Base-by-base conservation (phyloP, 2,113 vertebrate genomes). In the Galemys pyrenaicus region DNA sequence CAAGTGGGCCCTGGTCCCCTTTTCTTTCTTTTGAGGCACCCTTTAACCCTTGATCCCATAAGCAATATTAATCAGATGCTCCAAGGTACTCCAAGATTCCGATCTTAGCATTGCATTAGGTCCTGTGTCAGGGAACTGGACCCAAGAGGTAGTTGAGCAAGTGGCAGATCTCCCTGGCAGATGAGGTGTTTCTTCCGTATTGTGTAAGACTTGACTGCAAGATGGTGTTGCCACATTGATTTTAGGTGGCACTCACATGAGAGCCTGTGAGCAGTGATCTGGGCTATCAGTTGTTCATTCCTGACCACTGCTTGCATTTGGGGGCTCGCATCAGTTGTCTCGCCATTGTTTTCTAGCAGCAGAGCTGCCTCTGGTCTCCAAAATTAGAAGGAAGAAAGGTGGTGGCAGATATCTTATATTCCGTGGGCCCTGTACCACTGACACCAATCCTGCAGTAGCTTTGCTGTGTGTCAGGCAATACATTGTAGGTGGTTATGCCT, bases 221-320 rank as follows among this genome's bases (percentile, higher is more conserved):
- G 56, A 49, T 20, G 28, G 24, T 32, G 3, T 1, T 35, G 39
- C 32, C n/a, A 37, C 19, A 20, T 12, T 32, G 11, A 15, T 28
- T 81, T 44, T 3, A 20, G 26, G 22, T 67, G 37, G 30, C 17
- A 37, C 20, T 77, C 30, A 19, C 41, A 60, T n/a, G n/a, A 5
- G 15, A 64, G 51, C 20, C 26, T 32, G 39, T 74, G 19, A 35
- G 77, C 54, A 51, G 9, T 8, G 22, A 28, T 62, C 35, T 39
- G 41, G 30, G n/a, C 11, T 32, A 44, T 30, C 24, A 35, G 1
- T 15, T 46, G 9, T 10, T 78, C n/a, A 15, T 19, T 44, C 65
- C n/a, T 51, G 64, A 70, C 15, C 15, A 1, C 0, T 6, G 4
- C 16, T 5, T 87, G 39, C 1, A 5, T 10, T 0, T 30, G 35